Base-by-base conservation (phyloP, 2,888 invertebrate genomes). In the Thereva unica region DNA sequence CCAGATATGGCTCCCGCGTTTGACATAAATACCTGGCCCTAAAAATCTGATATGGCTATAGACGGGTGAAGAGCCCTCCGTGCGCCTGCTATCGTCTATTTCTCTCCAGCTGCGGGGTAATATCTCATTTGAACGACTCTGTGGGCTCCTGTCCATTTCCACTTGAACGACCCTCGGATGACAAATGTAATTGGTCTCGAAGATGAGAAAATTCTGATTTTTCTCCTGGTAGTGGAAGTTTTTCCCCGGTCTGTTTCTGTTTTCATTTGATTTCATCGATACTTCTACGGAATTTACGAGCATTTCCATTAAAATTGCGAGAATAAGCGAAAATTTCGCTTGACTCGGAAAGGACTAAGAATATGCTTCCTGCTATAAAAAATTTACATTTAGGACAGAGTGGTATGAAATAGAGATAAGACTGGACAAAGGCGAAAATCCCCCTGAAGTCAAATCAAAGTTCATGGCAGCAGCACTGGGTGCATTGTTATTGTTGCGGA, bases 221-320 rank as follows among this genome's bases (percentile, higher is more conserved):
- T 35, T 35, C 41, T 38, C 41, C 41, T 5, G 10, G 12, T 6
- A 7, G 44, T 34, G 34, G 34, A 35, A 34, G 12, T 9, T 42
- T 7, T 42, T 41, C 34, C 50, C 6, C 41, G 9, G 9, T 41
- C 40, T 61, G 44, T 37, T 64, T 50, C 52, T 53, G 35, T 64
- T 64, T 64, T 64, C 64, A 64, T 64, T 64, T 64, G 64, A 64
- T 64, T 64, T 64, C 64, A 64, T 64, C 64, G 64, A 64, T 64
- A 49, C 53, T 64, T 53, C 6, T 10, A 64, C 34, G 37, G 53
- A 64, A 64, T 64, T 64, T 64, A 64, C 53, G 64, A 64, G 53
- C 34, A 37, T 61, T 53, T 10, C 44, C 38, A 23, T 53, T 35
- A 50, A 50, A 23, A 37, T n/a, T 44, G 45, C 50, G 50, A 5